These are phyloP conservation scores for Columba guinea DNA, from an alignment of 2,797 vertebrate genomes.

Conservation along the genomic window DNA sequence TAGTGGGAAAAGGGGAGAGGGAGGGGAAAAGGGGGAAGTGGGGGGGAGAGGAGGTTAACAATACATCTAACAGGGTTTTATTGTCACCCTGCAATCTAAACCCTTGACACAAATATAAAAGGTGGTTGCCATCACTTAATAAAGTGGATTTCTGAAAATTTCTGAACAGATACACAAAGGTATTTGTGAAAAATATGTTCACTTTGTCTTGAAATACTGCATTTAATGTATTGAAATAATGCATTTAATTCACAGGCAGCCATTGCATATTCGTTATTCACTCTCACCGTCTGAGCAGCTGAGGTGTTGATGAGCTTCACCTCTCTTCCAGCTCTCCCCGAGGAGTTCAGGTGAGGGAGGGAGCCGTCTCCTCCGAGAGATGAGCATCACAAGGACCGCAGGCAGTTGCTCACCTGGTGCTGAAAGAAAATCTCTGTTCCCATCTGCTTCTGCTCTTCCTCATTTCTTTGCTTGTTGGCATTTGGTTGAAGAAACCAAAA, in stretches of 20 bases:
- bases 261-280: neutral
- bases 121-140: neutral
- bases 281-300: neutral
- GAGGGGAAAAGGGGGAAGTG: too few relatives aligned
- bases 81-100: too few relatives aligned
- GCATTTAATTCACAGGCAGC: neutral
- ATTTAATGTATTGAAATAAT: neutral
- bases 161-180: neutral
- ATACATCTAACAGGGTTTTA: too few relatives aligned
- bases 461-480: neutral
- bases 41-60: too few relatives aligned
- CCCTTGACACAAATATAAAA: neutral
- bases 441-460: neutral
- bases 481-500: neutral
- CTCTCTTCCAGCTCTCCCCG: neutral
- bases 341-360: neutral
- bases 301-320: neutral
- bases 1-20: too few relatives aligned
- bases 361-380: neutral
- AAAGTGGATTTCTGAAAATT: neutral
- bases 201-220: neutral
- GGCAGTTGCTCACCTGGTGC: neutral
- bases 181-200: neutral
- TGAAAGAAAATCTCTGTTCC: neutral
- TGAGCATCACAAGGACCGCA: rapidly evolving